Evolutionary conservation across 2,888 invertebrate species (phyloP).

Genomic region (Drosophila fungiperda): DNA sequence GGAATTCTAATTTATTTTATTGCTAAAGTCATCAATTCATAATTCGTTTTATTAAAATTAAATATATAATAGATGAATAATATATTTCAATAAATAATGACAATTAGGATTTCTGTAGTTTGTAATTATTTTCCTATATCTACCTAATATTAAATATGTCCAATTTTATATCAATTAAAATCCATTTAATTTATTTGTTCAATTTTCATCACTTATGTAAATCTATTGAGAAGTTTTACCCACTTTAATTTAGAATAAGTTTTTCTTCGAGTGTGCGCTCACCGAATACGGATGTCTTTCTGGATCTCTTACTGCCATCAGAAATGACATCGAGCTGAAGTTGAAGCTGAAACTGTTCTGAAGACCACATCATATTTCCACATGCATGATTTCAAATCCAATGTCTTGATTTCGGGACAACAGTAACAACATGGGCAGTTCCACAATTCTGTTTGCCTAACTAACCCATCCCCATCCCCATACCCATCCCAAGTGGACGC

Average conservation of each 20-base stretch:
- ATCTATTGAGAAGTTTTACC: not conserved
- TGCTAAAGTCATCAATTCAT: not conserved
- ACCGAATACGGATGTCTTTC: slow-evolving; percentile 7
- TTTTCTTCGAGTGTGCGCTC: slow-evolving; percentile 2
- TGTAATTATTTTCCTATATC: not conserved
- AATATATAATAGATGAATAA: not conserved
- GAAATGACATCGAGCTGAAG: slow-evolving; percentile 56
- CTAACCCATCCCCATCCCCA: not conserved
- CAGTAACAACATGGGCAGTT: not conserved
- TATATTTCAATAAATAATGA: not conserved
- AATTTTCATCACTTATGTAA: not conserved
- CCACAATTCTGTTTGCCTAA: slow-evolving; percentile 6
- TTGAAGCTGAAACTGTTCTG: slow-evolving; percentile 23
- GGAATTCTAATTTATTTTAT: not conserved
- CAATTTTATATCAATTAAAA: not conserved
- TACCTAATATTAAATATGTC: not conserved
- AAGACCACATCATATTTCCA: slow-evolving; percentile 62
- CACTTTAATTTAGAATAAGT: not conserved
- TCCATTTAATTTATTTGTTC: not conserved
- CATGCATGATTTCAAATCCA: slow-evolving; percentile 64
- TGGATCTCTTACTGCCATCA: slow-evolving; percentile 4
- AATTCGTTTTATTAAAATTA: not conserved
- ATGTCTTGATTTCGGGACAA: slow-evolving; percentile 3
- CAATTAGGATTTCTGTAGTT: not conserved
- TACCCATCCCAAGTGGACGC: not conserved